Base-by-base conservation (phyloP, 2,113 vertebrate species). In the Cryptotis parvus region DNA sequence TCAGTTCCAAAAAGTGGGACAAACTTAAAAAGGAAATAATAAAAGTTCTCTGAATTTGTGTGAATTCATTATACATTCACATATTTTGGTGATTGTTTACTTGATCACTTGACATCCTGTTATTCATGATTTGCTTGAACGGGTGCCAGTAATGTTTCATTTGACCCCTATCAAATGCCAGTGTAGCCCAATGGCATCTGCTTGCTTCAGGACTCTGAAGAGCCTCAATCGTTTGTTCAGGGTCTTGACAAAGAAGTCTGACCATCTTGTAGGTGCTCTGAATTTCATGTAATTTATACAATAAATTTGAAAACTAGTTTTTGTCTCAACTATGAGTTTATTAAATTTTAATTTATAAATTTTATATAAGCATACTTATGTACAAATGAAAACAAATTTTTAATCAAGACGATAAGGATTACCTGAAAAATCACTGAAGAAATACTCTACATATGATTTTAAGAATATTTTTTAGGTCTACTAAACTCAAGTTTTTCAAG, bases 221-320 rank as follows among this genome's bases (percentile, higher is more conserved):
- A n/a, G n/a, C n/a, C n/a, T n/a, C n/a, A n/a, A n/a, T n/a, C n/a
- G n/a, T n/a, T n/a, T n/a, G n/a, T n/a, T n/a, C n/a, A n/a, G n/a
- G n/a, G n/a, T n/a, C n/a, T n/a, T n/a, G n/a, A n/a, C n/a, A n/a
- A n/a, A n/a, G n/a, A n/a, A n/a, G n/a, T n/a, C n/a, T n/a, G n/a
- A n/a, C n/a, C n/a, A n/a, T n/a, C n/a, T n/a, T n/a, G 0, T 0
- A 61, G 3, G 3, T 3, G 39, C 1, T 2, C 1, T 7, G 80
- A 4, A 41, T 61, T 80, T 90, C 83, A 7, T 82, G 4, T 55
- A 87, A 58, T 87, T 58, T 58, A 45, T 33, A 33, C 11, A 16
- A 69, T 26, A 31, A 39, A n/a, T 27, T 65, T 75, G 20, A 92
- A 82, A 90, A 33, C 14, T 5, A 61, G 2, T 65, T 90, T 89